Evolutionary conservation across 2,113 vertebrate species (phyloP).

Genomic region (Antigone vipio): DNA sequence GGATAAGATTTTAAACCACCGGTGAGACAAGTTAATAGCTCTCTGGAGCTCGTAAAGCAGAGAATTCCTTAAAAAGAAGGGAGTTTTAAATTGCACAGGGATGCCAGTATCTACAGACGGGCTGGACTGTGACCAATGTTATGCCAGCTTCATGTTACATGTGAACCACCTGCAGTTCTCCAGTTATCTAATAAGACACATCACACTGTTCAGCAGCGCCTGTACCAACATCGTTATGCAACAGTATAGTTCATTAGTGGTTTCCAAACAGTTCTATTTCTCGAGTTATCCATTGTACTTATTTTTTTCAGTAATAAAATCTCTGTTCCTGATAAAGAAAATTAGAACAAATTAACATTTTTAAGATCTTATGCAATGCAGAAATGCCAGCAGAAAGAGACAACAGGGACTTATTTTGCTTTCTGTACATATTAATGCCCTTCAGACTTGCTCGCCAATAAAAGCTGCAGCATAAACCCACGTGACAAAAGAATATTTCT

Average conservation of each 20-base stretch:
- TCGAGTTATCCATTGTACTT: not conserved
- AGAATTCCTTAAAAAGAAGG: not conserved
- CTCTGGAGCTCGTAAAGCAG: not conserved
- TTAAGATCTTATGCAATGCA: not conserved
- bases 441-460: not conserved
- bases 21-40: not conserved
- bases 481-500: not conserved
- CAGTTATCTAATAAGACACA: not conserved
- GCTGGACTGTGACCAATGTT: not conserved
- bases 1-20: not conserved
- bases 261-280: not conserved
- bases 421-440: not conserved
- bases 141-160: not conserved
- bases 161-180: not conserved
- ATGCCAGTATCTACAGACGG: accelerated
- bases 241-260: not conserved
- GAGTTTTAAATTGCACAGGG: not conserved
- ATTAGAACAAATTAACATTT: not conserved
- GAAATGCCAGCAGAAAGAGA: not conserved
- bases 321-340: not conserved
- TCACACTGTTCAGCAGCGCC: not conserved
- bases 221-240: not conserved
- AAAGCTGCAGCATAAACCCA: not conserved
- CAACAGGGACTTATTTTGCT: not conserved
- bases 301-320: not conserved